Evolutionary conservation across 2,888 invertebrate species (phyloP).

Genomic region (Spatulosminthurus flaviceps): DNA sequence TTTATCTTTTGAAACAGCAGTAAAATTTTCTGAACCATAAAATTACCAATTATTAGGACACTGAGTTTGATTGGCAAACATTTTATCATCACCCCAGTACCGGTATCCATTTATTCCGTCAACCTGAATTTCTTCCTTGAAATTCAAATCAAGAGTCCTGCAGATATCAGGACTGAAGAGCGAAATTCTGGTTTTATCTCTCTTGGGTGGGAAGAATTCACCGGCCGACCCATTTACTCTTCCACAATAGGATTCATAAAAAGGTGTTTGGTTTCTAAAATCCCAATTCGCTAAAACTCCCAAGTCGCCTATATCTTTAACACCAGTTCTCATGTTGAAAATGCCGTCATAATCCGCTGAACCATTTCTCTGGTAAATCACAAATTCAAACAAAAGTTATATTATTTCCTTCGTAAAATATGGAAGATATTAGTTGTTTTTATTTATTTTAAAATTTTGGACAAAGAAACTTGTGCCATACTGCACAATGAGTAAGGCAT

Average conservation of each 20-base stretch:
- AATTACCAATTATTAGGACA: constrained; percentile 69
- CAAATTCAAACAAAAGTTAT: background rate
- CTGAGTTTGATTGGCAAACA: constrained; percentile 78
- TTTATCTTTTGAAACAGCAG: too few relatives aligned
- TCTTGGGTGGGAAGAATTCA: constrained; percentile 78
- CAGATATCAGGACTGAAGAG: constrained; percentile 82
- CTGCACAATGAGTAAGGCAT: too few relatives aligned
- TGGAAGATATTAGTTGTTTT: too few relatives aligned
- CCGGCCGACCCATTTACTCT: constrained; percentile 78
- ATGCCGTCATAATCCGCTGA: constrained; percentile 78
- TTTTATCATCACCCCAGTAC: constrained; percentile 72
- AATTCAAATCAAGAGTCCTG: constrained; percentile 72
- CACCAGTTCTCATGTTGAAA: constrained; percentile 80
- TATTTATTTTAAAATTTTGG: too few relatives aligned
- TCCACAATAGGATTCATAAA: constrained; percentile 74
- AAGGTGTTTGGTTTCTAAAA: constrained; percentile 70
- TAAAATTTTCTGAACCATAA: background rate
- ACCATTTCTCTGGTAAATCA: constrained; percentile 76
- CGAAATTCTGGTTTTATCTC: constrained; percentile 71
- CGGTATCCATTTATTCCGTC: constrained; percentile 72
- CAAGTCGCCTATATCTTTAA: constrained; percentile 72
- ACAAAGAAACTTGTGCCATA: too few relatives aligned
- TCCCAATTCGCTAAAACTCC: constrained; percentile 81
- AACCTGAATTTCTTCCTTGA: constrained; percentile 70
- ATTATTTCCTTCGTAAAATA: too few relatives aligned